These are phyloP conservation scores for Calameuta filiformis DNA, from an alignment of 2,888 invertebrate species.

Conservation along the genomic window DNA sequence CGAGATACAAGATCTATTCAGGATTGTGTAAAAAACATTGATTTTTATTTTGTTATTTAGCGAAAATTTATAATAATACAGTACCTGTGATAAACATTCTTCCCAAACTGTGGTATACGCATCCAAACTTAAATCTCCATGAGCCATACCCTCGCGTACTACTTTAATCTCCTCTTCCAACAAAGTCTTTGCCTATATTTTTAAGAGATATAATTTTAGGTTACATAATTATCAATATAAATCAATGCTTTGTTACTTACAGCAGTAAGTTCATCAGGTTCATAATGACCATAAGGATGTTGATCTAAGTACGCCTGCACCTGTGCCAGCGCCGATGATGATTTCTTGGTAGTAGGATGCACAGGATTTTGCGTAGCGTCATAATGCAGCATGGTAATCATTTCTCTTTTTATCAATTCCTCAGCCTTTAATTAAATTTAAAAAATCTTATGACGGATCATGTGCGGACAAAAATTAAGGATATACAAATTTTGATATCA, in stretches of 20 bases:
- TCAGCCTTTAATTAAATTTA: slow-evolving; percentile 75
- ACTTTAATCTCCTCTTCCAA: slow-evolving; percentile 87
- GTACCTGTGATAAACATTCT: slow-evolving; percentile 91
- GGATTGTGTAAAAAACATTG: neutral
- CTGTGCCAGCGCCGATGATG: slow-evolving; percentile 69
- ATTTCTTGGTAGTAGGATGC: slow-evolving; percentile 69
- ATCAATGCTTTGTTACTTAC: slow-evolving; percentile 43
- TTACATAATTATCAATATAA: neutral
- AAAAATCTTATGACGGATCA: neutral
- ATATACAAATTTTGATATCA: neutral
- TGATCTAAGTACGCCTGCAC: slow-evolving; percentile 87
- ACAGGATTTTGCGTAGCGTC: slow-evolving; percentile 86
- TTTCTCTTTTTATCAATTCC: slow-evolving; percentile 95
- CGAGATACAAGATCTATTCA: slow-evolving; percentile 83
- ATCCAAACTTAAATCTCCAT: slow-evolving; percentile 92
- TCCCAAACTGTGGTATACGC: slow-evolving; percentile 97
- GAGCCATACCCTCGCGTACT: slow-evolving; percentile 94
- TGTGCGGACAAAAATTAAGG: neutral
- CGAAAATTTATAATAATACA: slow-evolving; percentile 17
- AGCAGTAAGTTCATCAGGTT: slow-evolving; percentile 74
- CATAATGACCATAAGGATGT: slow-evolving; percentile 84
- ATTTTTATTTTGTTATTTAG: slow-evolving; percentile 14
- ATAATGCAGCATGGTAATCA: slow-evolving; percentile 94
- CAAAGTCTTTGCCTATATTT: slow-evolving; percentile 71
- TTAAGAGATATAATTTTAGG: neutral